These are phyloP conservation scores for Holocentrus rufus DNA, from an alignment of 2,797 vertebrate genomes.

Conservation along the genomic window DNA sequence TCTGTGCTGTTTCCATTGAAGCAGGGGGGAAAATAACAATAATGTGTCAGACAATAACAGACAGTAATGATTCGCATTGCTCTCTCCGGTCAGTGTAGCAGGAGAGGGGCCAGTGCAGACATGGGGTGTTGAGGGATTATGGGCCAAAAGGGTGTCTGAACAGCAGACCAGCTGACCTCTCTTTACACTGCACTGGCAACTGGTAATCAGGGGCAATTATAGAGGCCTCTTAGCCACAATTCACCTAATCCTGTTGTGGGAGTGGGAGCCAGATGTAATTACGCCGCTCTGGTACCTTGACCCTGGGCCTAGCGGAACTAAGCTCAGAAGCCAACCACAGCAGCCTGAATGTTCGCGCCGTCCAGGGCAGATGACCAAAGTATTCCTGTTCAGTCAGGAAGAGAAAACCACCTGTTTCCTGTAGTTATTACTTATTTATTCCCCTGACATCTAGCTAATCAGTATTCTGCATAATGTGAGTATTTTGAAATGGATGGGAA, in stretches of 20 bases:
- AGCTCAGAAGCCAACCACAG: constrained; percentile 56
- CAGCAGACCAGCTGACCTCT: constrained; percentile 75
- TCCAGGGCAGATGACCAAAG: constrained; percentile 38
- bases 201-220: constrained; percentile 80
- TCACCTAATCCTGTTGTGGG: constrained; percentile 79
- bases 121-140: constrained; percentile 64
- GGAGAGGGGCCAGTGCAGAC: constrained; percentile 29
- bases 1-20: constrained; percentile 29
- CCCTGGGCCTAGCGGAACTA: constrained; percentile 64
- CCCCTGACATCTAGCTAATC: constrained; percentile 36
- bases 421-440: constrained; percentile 27
- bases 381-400: constrained; percentile 42
- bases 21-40: constrained; percentile 7
- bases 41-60: no score
- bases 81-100: constrained; percentile 28
- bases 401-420: constrained; percentile 55
- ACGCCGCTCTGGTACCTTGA: constrained; percentile 64
- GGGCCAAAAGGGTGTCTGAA: constrained; percentile 72
- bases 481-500: neutral
- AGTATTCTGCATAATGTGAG: constrained; percentile 11
- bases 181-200: constrained; percentile 65
- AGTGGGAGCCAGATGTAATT: constrained; percentile 78
- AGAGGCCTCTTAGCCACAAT: constrained; percentile 75
- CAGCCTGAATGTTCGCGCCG: constrained; percentile 44
- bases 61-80: constrained; percentile 43